A percentile compares a stretch with the other conserved stretches of the same genome.
Conservation (phyloP, 2,888 invertebrate genomes). For the Argyresthia albistria region DNA sequence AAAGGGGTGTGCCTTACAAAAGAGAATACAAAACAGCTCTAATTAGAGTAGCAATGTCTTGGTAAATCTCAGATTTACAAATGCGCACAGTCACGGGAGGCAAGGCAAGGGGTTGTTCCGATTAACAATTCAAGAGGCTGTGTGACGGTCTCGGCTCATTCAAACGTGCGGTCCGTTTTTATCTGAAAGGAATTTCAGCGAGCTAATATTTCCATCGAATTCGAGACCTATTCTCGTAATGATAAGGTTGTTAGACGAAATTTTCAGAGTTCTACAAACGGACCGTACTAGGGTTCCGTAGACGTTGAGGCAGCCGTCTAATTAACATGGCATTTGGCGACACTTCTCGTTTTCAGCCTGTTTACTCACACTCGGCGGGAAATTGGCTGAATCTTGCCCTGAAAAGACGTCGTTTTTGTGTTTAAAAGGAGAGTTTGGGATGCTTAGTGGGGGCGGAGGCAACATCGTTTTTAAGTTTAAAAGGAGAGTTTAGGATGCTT, state of each 20-base stretch:
- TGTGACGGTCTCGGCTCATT: constrained; percentile 6
- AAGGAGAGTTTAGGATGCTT: too few species aligned
- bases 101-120: constrained; percentile 31
- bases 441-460: too few species aligned
- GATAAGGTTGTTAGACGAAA: too few species aligned
- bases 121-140: constrained; percentile 54
- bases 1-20: not conserved
- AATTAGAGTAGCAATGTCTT: constrained; percentile 4
- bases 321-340: constrained; percentile 37
- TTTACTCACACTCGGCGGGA: constrained; percentile 39
- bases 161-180: too few species aligned
- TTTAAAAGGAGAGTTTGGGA: too few species aligned
- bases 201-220: too few species aligned
- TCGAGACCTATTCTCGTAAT: too few species aligned
- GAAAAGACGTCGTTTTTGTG: too few species aligned
- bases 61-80: constrained; percentile 6
- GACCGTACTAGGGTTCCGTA: too few species aligned
- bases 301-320: constrained; percentile 27
- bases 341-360: constrained; percentile 36
- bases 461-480: too few species aligned
- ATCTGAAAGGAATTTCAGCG: too few species aligned
- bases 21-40: not conserved
- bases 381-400: constrained; percentile 27
- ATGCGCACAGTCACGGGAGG: constrained; percentile 2
- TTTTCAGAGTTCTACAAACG: too few species aligned